Conservation (phyloP, 2,797 vertebrate genomes). For the Botia almorhae region DNA sequence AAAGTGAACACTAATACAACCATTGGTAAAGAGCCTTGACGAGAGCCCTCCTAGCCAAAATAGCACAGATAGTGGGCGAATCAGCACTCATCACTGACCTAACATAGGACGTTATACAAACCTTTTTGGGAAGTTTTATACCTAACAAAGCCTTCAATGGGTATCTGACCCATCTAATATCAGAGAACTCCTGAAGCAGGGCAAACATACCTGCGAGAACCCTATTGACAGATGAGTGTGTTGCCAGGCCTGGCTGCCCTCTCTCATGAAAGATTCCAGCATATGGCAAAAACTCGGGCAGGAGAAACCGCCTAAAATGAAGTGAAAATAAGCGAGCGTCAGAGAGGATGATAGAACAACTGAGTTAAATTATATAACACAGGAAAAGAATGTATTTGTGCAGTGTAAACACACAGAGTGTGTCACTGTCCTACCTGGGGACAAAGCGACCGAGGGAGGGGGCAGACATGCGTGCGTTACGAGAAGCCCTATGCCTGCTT, state of each 20-base stretch:
- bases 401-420: neutral
- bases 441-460: conserved; percentile 93
- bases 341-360: neutral
- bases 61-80: conserved; percentile 31
- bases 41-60: conserved; percentile 38
- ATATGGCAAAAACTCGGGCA: conserved; percentile 94
- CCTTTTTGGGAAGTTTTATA: conserved; percentile 42
- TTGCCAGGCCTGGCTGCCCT: conserved; percentile 93
- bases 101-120: conserved; percentile 36
- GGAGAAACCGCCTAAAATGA: conserved; percentile 85
- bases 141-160: conserved; percentile 34
- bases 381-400: conserved; percentile 5
- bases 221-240: conserved; percentile 95
- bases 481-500: conserved; percentile 89
- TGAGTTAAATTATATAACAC: neutral
- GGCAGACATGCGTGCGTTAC: conserved; percentile 93
- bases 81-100: conserved; percentile 35
- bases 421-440: conserved; percentile 81
- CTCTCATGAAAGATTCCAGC: conserved; percentile 96
- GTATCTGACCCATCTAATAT: conserved; percentile 38
- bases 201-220: conserved; percentile 72
- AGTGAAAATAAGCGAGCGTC: conserved; percentile 1
- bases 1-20: conserved; percentile 21
- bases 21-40: conserved; percentile 17
- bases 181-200: conserved; percentile 32